Percentiles rank a stretch among this genome's conserved stretches.
Conservation (phyloP, 2,113 vertebrate genomes). For the Triplophysa siluroides region DNA sequence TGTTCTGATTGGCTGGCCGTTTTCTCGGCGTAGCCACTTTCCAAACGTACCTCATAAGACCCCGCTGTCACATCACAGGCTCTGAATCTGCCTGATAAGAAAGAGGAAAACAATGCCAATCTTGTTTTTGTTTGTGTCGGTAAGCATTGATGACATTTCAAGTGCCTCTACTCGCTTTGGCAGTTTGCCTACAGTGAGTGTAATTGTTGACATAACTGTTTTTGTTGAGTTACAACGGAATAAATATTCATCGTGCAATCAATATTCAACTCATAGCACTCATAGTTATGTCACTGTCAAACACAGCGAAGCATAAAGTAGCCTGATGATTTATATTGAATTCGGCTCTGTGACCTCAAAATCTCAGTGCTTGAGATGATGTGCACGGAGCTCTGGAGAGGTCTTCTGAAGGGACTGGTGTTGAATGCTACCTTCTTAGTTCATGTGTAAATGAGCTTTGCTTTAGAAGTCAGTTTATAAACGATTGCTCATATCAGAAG, state of each 20-base stretch:
- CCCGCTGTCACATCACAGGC: neutral
- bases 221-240: constrained; percentile 7
- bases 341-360: constrained; percentile 41
- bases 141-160: neutral
- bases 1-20: constrained; percentile 5
- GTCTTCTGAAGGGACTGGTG: constrained; percentile 61
- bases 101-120: neutral
- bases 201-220: constrained; percentile 27
- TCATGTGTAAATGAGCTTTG: constrained; percentile 28
- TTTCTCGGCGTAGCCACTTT: neutral
- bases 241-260: constrained; percentile 21
- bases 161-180: constrained; percentile 24
- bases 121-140: constrained; percentile 15
- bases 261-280: constrained; percentile 14
- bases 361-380: constrained; percentile 63
- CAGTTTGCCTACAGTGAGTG: neutral
- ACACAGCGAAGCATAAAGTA: neutral
- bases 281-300: constrained; percentile 20
- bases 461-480: constrained; percentile 39
- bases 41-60: constrained; percentile 2
- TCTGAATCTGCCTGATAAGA: neutral
- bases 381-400: constrained; percentile 62
- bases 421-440: constrained; percentile 47
- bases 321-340: neutral
- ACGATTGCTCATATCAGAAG: constrained; percentile 42